Evolutionary conservation across 2,797 vertebrate genomes (phyloP).

Genomic region (Lutjanus campechanus): DNA sequence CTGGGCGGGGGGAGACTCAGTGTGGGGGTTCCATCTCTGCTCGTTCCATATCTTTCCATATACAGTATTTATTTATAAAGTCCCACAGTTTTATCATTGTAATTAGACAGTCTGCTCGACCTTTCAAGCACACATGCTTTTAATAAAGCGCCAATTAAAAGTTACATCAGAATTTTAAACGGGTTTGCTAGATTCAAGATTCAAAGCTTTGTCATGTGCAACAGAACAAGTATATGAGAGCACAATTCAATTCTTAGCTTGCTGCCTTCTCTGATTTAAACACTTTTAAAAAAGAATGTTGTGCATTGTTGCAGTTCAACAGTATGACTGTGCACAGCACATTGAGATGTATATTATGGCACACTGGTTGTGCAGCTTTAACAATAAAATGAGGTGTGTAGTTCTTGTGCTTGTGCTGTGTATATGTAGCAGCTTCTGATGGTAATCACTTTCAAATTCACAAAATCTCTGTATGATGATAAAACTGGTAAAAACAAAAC

Average conservation of each 20-base stretch:
- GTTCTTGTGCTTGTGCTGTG: neutral
- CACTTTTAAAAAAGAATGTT: neutral
- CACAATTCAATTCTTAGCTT: neutral
- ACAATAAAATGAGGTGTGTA: neutral
- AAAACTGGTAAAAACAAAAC: neutral
- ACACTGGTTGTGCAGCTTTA: neutral
- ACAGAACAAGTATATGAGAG: neutral
- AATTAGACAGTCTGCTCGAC: neutral
- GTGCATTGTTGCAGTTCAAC: neutral
- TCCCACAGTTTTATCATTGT: neutral
- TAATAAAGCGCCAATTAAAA: neutral
- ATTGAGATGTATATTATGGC: neutral
- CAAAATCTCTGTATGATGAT: neutral
- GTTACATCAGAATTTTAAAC: neutral
- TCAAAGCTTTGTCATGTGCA: neutral
- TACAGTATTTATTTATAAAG: neutral
- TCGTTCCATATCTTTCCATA: slow-evolving; percentile 1
- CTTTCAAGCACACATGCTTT: slow-evolving; percentile 3
- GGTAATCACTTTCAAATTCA: neutral
- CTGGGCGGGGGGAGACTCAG: too few species aligned
- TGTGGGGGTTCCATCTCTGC: too few species aligned
- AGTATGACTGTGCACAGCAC: neutral
- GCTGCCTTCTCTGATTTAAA: neutral
- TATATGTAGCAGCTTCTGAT: neutral
- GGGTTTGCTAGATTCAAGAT: neutral